Percentiles rank a stretch among this genome's conserved stretches.
Evolutionary conservation across 2,888 invertebrate species (phyloP).

Genomic region (Synanthedon andrenaeformis): DNA sequence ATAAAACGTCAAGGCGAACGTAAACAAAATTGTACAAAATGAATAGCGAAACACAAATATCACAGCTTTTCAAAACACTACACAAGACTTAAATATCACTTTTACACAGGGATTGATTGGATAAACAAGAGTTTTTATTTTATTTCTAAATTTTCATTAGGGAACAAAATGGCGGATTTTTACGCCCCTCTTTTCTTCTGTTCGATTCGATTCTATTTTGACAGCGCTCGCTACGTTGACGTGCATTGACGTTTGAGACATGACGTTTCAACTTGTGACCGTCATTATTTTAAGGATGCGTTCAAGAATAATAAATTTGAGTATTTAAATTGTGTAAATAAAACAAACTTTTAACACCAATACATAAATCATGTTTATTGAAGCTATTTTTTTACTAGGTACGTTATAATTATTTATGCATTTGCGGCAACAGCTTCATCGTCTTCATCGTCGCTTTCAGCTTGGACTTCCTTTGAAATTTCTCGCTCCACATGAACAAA

Average conservation of each 20-base stretch:
- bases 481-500: slow-evolving; percentile 59
- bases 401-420: slow-evolving; percentile 17
- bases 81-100: slow-evolving; percentile 57
- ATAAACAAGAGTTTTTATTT: slow-evolving; percentile 49
- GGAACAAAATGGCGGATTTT: slow-evolving; percentile 67
- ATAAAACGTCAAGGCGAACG: slow-evolving; percentile 56
- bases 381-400: slow-evolving; percentile 7
- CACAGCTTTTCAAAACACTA: slow-evolving; percentile 59
- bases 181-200: slow-evolving; percentile 47
- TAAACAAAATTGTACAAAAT: slow-evolving; percentile 67
- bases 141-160: slow-evolving; percentile 52
- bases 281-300: slow-evolving; percentile 3
- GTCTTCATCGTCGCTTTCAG: slow-evolving; percentile 54
- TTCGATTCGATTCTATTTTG: background rate
- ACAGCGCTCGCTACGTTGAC: slow-evolving; percentile 8
- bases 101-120: slow-evolving; percentile 46
- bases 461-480: slow-evolving; percentile 42
- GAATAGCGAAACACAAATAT: slow-evolving; percentile 59
- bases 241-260: slow-evolving; percentile 1
- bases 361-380: background rate
- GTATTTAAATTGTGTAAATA: background rate
- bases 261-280: background rate
- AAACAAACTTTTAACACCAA: background rate
- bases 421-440: slow-evolving; percentile 34
- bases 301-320: slow-evolving; percentile 3